Conservation (phyloP, 2,113 vertebrate genomes). For the Scomber scombrus region DNA sequence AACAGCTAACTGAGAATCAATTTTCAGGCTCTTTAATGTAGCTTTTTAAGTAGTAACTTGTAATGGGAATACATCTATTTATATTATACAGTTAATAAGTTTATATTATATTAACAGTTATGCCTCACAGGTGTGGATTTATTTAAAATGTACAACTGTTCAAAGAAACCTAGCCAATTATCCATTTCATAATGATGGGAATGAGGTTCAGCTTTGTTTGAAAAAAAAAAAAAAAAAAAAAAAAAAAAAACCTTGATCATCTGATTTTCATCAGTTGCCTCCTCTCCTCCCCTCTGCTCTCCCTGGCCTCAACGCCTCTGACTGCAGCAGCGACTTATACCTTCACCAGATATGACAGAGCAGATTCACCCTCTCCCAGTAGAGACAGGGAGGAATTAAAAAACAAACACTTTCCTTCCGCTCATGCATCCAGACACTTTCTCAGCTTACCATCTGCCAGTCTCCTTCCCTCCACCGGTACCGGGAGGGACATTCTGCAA, state of each 20-base stretch:
- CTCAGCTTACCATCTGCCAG: constrained; percentile 90
- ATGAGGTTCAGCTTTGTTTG: neutral
- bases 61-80: too few species aligned
- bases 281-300: constrained; percentile 39
- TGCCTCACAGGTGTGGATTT: neutral
- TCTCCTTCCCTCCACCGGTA: constrained; percentile 89
- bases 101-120: neutral
- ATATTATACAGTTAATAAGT: too few species aligned
- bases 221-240: neutral
- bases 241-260: constrained; percentile 30
- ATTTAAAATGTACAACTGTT: neutral
- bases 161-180: neutral
- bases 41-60: neutral
- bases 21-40: too few species aligned
- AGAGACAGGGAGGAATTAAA: neutral
- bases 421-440: neutral
- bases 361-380: neutral
- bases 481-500: constrained; percentile 81
- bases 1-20: neutral
- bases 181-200: neutral
- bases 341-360: constrained; percentile 36
- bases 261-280: constrained; percentile 68
- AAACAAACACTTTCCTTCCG: neutral
- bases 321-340: constrained; percentile 32
- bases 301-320: constrained; percentile 38